A percentile compares a stretch with the other conserved stretches of the same genome.
These are phyloP conservation scores for Galaxea fascicularis DNA, from an alignment of 92 coral and sea anemone species.

Conservation along the genomic window DNA sequence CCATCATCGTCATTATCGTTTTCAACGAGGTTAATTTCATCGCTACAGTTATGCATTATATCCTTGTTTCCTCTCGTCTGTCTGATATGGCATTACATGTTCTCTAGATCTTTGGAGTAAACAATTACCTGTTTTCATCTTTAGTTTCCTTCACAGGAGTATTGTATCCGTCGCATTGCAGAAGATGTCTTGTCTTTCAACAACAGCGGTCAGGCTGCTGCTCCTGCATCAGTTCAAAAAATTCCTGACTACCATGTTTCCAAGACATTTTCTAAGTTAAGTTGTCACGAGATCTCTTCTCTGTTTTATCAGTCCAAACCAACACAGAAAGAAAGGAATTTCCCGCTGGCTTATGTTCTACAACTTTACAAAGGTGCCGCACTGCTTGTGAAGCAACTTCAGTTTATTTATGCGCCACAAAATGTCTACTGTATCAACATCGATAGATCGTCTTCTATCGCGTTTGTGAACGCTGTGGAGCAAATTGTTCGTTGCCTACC, in stretches of 20 bases:
- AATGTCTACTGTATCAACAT: slow-evolving; percentile 77
- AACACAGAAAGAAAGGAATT: slow-evolving; percentile 38
- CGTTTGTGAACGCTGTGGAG: slow-evolving; percentile 53
- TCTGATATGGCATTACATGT: not conserved
- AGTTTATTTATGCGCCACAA: slow-evolving; percentile 75
- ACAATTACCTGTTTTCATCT: not conserved
- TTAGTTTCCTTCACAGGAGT: slow-evolving; percentile 16
- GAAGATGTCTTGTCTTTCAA: not conserved
- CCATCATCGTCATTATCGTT: too few species aligned
- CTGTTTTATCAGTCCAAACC: slow-evolving; percentile 8
- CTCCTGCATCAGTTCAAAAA: not conserved
- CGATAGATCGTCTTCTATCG: slow-evolving; percentile 56
- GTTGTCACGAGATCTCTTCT: slow-evolving; percentile 12
- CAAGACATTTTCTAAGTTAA: slow-evolving; percentile 14
- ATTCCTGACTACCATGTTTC: slow-evolving; percentile 16
- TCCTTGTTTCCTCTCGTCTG: not conserved
- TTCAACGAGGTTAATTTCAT: too few species aligned
- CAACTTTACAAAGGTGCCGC: slow-evolving; percentile 65
- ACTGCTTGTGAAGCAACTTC: slow-evolving; percentile 74
- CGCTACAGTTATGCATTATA: too few species aligned
- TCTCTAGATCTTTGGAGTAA: not conserved
- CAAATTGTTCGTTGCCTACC: slow-evolving; percentile 63
- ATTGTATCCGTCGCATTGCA: slow-evolving; percentile 22
- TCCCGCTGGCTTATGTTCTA: slow-evolving; percentile 67
- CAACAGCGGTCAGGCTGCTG: not conserved